phyloP scores from a whole-genome alignment of 2,888 invertebrate genomes.

The Polylopha cassiicola region DNA sequence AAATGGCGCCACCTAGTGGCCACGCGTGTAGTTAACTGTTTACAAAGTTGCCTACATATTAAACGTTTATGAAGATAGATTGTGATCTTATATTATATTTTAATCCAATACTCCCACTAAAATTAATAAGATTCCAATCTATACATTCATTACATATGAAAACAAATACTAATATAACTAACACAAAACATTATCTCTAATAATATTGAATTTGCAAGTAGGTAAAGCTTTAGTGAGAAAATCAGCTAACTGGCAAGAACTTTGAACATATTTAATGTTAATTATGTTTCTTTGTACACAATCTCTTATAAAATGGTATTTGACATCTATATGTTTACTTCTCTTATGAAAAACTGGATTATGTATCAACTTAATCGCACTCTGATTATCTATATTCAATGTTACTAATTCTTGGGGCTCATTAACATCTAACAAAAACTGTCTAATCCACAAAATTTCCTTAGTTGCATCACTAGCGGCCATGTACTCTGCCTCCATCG shows the following conservation, averaged over 20 bases:
- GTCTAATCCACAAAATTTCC: conserved; percentile 1
- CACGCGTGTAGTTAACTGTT: too few species aligned
- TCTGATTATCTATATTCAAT: neutral
- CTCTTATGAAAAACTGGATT: conserved; percentile 1
- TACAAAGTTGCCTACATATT: too few species aligned
- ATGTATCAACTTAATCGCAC: neutral
- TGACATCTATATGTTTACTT: neutral
- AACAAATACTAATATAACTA: too few species aligned
- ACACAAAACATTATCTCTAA: too few species aligned
- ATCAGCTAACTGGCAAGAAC: neutral
- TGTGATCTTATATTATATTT: too few species aligned
- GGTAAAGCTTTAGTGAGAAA: conserved; percentile 1
- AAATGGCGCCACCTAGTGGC: too few species aligned
- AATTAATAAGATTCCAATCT: too few species aligned
- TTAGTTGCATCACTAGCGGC: conserved; percentile 2
- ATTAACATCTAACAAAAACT: neutral
- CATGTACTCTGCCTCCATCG: conserved; percentile 6
- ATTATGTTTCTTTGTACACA: neutral
- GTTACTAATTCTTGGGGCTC: neutral
- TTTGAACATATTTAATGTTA: neutral
- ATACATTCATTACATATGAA: too few species aligned
- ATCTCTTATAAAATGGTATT: neutral
- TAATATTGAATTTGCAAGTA: neutral
- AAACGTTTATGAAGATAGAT: too few species aligned
- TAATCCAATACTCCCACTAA: too few species aligned